Base-by-base conservation (phyloP, 2,797 vertebrate species). In the Hypotaenidia philippensis region DNA sequence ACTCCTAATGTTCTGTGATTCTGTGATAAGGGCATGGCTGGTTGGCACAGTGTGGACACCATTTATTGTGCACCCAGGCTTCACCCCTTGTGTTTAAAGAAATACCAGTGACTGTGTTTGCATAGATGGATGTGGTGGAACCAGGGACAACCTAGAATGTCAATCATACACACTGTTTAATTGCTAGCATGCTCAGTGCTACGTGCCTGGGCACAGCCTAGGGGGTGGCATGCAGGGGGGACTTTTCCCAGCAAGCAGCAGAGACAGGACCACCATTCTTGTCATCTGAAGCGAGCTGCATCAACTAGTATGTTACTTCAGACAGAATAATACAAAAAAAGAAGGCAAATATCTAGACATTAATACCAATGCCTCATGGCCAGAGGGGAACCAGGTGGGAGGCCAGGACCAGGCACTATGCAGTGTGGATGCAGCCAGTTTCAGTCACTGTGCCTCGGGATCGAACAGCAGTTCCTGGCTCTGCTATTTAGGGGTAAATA, bases 321-420 rank as follows among this genome's bases (percentile, higher is more conserved):
- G n/a, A 36, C 8, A 80, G 6, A 9, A 47, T 15, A 57, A n/a
- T 20, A 22, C 21, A 7, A n/a, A 50, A 27, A 4, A 26, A 20
- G 4, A 53, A 55, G 6, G 2, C 9, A 59, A 79, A 36, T 2
- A 56, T 60, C 34, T 68, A 34, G 10, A 3, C 18, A 21, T 76
- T 71, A 91, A 60, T 68, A 64, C 14, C 21, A 22, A 22, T 27
- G 22, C 83, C 56, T 89, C 56, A 32, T 34, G 66, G 63, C 70
- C 74, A 65, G 27, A 61, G 47, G 11, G 13, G 52, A 47, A 82
- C 41, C 83, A 87, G 64, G 76, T 56, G 75, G 84, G 17, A 89
- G 44, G 63, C 21, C 12, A 66, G 31, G 71, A 82, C 87, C 74
- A 63, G 61, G 52, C 52, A 52, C 36, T 69, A 1, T 44, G 34